phyloP scores from a whole-genome alignment of 1,140 invertebrate species.

The Pinna nobilis region DNA sequence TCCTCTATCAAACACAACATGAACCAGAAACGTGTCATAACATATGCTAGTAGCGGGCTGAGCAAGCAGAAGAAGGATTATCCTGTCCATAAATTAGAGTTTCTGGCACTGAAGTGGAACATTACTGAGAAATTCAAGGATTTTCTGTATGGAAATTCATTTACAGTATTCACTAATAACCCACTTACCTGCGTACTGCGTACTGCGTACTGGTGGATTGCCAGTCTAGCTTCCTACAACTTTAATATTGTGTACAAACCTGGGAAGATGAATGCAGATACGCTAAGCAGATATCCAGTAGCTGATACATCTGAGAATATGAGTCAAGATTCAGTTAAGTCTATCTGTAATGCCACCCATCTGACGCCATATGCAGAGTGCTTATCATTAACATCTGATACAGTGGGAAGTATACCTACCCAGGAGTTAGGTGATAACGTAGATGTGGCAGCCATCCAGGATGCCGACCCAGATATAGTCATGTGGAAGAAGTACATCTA shows the following conservation, averaged over 20 bases:
- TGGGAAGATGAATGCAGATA: conserved; percentile 34
- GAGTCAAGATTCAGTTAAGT: background rate
- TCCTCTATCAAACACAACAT: conserved; percentile 51
- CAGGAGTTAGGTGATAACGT: background rate
- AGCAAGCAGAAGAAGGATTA: conserved; percentile 28
- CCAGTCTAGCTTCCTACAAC: conserved; percentile 17
- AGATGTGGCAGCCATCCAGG: background rate
- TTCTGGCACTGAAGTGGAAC: conserved; percentile 32
- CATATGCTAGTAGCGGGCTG: conserved; percentile 27
- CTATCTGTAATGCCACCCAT: background rate
- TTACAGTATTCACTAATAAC: conserved; percentile 37
- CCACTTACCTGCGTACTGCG: conserved; percentile 40
- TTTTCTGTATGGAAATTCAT: conserved; percentile 9
- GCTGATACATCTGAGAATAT: background rate
- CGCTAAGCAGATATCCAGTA: conserved; percentile 21
- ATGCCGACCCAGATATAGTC: background rate
- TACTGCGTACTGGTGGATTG: conserved; percentile 28
- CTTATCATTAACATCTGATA: too few species aligned
- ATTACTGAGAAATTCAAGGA: conserved; percentile 24
- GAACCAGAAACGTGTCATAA: conserved; percentile 44
- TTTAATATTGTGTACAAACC: conserved; percentile 35
- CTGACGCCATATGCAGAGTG: too few species aligned
- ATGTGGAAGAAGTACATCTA: background rate
- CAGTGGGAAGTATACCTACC: background rate
- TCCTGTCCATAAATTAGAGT: conserved; percentile 28